A percentile compares a stretch with the other conserved stretches of the same genome.
These are phyloP conservation scores for Drosophila atripex DNA, from an alignment of 2,888 invertebrate genomes.

Conservation along the genomic window DNA sequence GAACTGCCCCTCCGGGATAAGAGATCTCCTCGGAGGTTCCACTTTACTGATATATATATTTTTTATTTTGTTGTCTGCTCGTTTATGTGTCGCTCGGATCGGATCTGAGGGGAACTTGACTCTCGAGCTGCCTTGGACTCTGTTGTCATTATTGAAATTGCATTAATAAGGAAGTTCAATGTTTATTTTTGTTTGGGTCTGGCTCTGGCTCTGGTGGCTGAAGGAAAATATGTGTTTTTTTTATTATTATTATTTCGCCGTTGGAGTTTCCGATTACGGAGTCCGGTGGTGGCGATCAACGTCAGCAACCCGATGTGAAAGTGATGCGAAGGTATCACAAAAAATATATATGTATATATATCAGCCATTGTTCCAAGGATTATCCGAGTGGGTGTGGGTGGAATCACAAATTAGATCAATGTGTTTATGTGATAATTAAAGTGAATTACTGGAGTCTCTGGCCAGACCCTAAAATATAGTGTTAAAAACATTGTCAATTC, in stretches of 20 bases:
- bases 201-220: constrained; percentile 41
- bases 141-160: constrained; percentile 63
- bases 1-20: constrained; percentile 12
- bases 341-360: constrained; percentile 3
- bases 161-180: constrained; percentile 76
- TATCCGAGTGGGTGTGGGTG: background rate
- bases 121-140: constrained; percentile 26
- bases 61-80: constrained; percentile 46
- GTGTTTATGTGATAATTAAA: background rate
- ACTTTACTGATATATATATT: constrained; percentile 49
- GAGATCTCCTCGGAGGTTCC: constrained; percentile 19
- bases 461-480: background rate
- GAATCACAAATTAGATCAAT: background rate
- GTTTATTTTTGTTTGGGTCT: constrained; percentile 69
- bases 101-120: constrained; percentile 25
- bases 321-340: constrained; percentile 13
- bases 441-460: background rate
- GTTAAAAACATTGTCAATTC: constrained; percentile 21
- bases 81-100: constrained; percentile 47
- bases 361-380: background rate
- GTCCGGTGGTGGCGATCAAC: constrained; percentile 26
- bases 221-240: constrained; percentile 22
- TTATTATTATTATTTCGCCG: constrained; percentile 15
- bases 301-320: constrained; percentile 31
- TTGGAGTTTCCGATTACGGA: constrained; percentile 33